Percentiles rank a stretch among this genome's conserved stretches.
Evolutionary conservation across 1,140 invertebrate genomes (phyloP).

Genomic region (Panagrolaimus sp.): DNA sequence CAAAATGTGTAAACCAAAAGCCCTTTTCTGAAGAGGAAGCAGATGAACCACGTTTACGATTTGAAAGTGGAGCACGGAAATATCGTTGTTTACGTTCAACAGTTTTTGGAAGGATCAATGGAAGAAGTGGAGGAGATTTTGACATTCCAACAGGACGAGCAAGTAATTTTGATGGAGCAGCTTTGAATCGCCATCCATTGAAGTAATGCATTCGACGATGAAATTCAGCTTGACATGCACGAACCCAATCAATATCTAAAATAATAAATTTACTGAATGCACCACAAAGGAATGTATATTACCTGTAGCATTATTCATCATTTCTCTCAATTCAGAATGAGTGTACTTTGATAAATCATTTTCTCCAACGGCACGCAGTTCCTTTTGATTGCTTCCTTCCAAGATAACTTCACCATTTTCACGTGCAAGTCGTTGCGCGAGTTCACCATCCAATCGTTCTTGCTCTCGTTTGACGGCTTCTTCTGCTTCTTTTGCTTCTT

Average conservation of each 20-base stretch:
- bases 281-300: neutral
- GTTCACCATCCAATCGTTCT: neutral
- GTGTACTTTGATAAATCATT: conserved; percentile 12
- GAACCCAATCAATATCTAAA: neutral
- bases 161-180: neutral
- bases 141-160: neutral
- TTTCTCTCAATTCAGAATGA: neutral
- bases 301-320: neutral
- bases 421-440: neutral
- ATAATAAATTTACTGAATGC: neutral
- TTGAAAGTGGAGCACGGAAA: neutral
- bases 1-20: neutral
- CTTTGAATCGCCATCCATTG: conserved; percentile 6
- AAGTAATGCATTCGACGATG: conserved; percentile 7
- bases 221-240: conserved; percentile 16
- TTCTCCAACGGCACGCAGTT: neutral
- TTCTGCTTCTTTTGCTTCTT: neutral
- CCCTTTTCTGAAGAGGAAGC: neutral
- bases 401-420: neutral
- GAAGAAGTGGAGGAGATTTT: neutral
- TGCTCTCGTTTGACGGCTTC: neutral
- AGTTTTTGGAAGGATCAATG: neutral
- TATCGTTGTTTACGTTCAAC: neutral
- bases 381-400: neutral
- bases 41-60: neutral